phyloP scores from a whole-genome alignment of 2,113 vertebrate species.

The Cranoglanis bouderius region DNA sequence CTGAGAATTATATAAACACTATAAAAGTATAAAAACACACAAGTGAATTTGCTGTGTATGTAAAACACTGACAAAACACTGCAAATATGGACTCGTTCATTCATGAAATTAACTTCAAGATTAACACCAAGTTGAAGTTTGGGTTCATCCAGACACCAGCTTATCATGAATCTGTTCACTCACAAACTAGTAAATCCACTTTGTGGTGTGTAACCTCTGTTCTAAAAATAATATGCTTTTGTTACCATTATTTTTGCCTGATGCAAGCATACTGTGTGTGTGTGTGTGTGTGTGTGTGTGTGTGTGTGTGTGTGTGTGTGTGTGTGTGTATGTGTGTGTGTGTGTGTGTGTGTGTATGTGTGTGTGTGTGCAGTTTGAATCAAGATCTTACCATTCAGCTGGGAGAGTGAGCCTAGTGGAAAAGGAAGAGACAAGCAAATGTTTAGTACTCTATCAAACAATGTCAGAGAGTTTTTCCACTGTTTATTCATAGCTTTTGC shows the following conservation, averaged over 20 bases:
- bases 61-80: not conserved
- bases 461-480: not conserved
- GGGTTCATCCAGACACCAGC: not conserved
- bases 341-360: too few species aligned
- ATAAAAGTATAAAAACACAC: not conserved
- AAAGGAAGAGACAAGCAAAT: not conserved
- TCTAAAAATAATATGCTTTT: not conserved
- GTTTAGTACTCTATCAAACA: not conserved
- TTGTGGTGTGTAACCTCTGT: not conserved
- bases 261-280: not conserved
- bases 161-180: not conserved
- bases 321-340: too few species aligned
- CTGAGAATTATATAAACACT: not conserved
- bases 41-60: not conserved
- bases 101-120: not conserved
- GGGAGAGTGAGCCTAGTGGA: constrained; percentile 31
- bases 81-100: not conserved
- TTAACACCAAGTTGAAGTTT: not conserved
- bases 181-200: not conserved
- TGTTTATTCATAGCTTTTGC: not conserved
- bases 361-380: not conserved
- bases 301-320: too few species aligned
- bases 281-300: too few species aligned
- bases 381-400: constrained; percentile 40
- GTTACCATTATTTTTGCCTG: not conserved